Conservation (phyloP, 2,113 vertebrate species). For the Pardalotus punctatus region DNA sequence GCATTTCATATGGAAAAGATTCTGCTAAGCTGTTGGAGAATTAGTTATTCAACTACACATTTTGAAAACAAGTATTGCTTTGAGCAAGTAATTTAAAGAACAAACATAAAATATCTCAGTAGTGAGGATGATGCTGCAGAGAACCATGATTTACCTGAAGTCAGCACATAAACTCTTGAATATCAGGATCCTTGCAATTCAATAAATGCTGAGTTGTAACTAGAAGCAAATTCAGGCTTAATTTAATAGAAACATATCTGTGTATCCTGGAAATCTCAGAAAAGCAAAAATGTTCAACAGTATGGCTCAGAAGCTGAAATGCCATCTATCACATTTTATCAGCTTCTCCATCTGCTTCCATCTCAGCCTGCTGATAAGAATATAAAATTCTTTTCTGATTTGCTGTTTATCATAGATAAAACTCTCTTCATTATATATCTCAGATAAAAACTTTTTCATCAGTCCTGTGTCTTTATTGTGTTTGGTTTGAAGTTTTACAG, state of each 20-base stretch:
- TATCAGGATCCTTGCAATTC: neutral
- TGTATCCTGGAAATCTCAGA: neutral
- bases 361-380: neutral
- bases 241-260: neutral
- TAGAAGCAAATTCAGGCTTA: neutral
- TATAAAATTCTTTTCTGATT: constrained; percentile 5
- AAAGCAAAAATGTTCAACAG: neutral
- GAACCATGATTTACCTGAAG: constrained; percentile 34
- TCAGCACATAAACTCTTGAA: constrained; percentile 6
- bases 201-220: constrained; percentile 13
- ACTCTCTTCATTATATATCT: neutral
- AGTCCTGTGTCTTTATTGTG: neutral
- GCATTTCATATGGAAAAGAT: neutral
- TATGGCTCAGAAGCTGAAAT: constrained; percentile 29
- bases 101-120: constrained; percentile 20
- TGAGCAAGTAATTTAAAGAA: constrained; percentile 28
- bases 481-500: neutral
- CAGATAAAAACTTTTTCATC: neutral
- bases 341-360: constrained; percentile 24
- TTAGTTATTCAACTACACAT: neutral
- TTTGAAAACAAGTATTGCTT: constrained; percentile 31
- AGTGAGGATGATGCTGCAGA: neutral
- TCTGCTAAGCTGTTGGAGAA: neutral
- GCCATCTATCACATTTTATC: neutral
- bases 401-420: neutral